Conservation (phyloP, 2,888 invertebrate genomes). For the Aleiodes alternator region DNA sequence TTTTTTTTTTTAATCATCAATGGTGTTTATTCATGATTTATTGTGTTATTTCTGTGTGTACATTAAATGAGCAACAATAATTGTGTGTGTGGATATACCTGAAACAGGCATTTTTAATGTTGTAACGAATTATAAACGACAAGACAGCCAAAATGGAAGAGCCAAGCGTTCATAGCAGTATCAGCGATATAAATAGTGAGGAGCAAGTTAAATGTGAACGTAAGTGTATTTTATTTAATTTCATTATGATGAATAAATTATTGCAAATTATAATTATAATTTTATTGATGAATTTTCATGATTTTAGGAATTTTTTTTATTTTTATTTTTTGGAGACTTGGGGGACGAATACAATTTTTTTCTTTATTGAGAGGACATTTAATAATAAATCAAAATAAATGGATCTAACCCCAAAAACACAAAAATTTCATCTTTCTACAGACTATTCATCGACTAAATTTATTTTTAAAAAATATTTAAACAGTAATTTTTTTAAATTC, state of each 20-base stretch:
- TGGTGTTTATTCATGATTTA: too few species aligned
- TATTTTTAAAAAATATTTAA: too few species aligned
- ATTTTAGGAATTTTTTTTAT: too few species aligned
- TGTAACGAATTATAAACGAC: slow-evolving; percentile 66
- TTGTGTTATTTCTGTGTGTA: background rate
- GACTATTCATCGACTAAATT: too few species aligned
- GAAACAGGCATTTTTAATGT: slow-evolving; percentile 58
- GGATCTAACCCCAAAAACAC: slow-evolving; percentile 38
- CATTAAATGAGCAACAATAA: background rate
- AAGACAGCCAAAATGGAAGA: slow-evolving; percentile 75
- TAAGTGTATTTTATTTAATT: slow-evolving; percentile 62
- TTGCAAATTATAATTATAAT: slow-evolving; percentile 5
- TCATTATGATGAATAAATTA: slow-evolving; percentile 23
- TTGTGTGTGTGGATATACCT: slow-evolving; percentile 34
- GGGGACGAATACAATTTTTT: too few species aligned
- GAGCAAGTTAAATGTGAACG: slow-evolving; percentile 70
- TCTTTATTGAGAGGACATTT: slow-evolving; percentile 35
- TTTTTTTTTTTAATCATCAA: background rate
- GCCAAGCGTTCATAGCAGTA: slow-evolving; percentile 74
- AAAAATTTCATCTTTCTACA: too few species aligned
- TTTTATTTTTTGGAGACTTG: too few species aligned
- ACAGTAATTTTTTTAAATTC: too few species aligned
- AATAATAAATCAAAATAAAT: slow-evolving; percentile 3
- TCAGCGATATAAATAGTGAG: slow-evolving; percentile 75
- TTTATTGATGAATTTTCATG: background rate